A percentile compares a stretch with the other conserved stretches of the same genome.
Conservation (phyloP, 2,888 invertebrate species). For the Psylliodes chrysocephalus region DNA sequence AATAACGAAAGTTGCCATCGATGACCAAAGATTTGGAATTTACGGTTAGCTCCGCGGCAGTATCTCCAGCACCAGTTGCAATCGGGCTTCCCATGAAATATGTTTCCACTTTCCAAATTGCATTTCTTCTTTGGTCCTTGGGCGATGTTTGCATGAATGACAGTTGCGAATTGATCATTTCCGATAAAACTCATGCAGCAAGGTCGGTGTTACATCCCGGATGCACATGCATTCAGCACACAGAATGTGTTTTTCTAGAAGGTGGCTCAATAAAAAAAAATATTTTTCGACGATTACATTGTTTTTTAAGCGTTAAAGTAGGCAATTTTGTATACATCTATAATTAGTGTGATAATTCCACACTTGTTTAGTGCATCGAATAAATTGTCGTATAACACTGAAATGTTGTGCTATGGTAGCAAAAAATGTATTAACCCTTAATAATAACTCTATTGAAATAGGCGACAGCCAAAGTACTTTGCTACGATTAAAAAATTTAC, state of each 20-base stretch:
- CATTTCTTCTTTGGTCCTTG: slow-evolving; percentile 21
- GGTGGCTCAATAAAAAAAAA: background rate
- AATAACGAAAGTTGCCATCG: background rate
- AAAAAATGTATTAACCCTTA: no score
- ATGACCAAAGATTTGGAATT: slow-evolving; percentile 7
- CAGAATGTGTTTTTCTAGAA: background rate
- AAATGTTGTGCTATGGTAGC: no score
- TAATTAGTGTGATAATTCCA: no score
- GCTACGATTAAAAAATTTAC: no score
- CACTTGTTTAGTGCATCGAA: no score
- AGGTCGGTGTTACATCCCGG: slow-evolving; percentile 2
- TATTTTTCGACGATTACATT: no score
- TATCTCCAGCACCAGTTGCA: slow-evolving; percentile 9
- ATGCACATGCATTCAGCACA: slow-evolving; percentile 3
- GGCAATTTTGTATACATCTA: no score
- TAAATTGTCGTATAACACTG: no score
- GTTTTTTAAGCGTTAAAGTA: no score
- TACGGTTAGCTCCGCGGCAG: background rate
- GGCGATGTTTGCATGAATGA: slow-evolving; percentile 25
- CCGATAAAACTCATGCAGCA: slow-evolving; percentile 13
- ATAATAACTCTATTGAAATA: no score
- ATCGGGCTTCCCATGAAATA: slow-evolving; percentile 5
- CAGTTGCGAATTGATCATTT: slow-evolving; percentile 30
- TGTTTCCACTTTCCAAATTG: slow-evolving; percentile 27
- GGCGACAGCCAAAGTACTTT: no score